These are phyloP conservation scores for Lagocephalus sceleratus DNA, from an alignment of 2,797 vertebrate genomes.

Conservation along the genomic window DNA sequence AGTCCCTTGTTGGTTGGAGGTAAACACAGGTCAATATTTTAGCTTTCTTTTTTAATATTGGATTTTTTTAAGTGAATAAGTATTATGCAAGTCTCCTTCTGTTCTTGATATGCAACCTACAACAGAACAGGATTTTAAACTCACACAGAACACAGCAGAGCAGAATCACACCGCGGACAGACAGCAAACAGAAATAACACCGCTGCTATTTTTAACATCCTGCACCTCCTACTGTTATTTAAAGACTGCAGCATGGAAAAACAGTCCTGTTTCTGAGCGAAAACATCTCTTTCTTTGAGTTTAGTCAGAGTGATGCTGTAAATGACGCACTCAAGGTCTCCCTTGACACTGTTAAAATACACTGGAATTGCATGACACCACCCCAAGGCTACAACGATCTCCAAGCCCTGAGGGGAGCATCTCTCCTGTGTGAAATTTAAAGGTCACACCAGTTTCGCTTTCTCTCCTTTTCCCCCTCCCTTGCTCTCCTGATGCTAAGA, in stretches of 20 bases:
- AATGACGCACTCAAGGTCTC: slow-evolving; percentile 38
- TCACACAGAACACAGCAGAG: not conserved
- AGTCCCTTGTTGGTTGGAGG: slow-evolving; percentile 6
- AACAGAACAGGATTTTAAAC: not conserved
- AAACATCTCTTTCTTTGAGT: slow-evolving; percentile 33
- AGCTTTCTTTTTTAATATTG: too few species aligned
- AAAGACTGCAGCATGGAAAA: slow-evolving; percentile 8
- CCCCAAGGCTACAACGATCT: slow-evolving; percentile 45
- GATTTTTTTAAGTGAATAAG: slow-evolving; percentile 5
- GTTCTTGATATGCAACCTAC: not conserved
- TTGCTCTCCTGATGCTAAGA: slow-evolving; percentile 43
- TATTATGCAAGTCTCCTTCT: not conserved
- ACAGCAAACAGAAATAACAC: slow-evolving; percentile 1
- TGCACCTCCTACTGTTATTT: not conserved
- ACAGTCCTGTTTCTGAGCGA: slow-evolving; percentile 25
- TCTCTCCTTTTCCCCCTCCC: slow-evolving; percentile 23
- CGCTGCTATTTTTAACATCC: not conserved
- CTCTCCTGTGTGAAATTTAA: slow-evolving; percentile 68
- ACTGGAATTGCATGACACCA: slow-evolving; percentile 46
- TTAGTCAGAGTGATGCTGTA: slow-evolving; percentile 30
- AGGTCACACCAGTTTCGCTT: slow-evolving; percentile 65
- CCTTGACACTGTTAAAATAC: slow-evolving; percentile 53
- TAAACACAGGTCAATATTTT: slow-evolving; percentile 2
- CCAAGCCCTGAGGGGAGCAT: slow-evolving; percentile 41
- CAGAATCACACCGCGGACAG: slow-evolving; percentile 8